Conservation (phyloP, 1,140 invertebrate genomes). For the Drosophila seguyi region DNA sequence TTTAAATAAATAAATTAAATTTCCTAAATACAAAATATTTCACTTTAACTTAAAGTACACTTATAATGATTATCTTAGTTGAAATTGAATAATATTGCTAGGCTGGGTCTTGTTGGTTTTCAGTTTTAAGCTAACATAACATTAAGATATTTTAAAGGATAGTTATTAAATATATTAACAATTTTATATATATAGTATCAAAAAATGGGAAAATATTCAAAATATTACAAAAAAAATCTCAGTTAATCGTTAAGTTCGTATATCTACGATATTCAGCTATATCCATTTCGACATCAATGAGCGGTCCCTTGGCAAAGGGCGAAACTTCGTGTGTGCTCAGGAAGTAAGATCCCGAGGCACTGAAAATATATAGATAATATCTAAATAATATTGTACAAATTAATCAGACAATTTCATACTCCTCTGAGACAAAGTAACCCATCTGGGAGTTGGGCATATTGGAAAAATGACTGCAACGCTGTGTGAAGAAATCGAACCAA, state of each 20-base stretch:
- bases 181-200: neutral
- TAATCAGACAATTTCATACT: slow-evolving; percentile 18
- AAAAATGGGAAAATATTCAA: neutral
- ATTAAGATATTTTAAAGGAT: too few species aligned
- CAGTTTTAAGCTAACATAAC: too few species aligned
- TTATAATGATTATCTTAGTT: too few species aligned
- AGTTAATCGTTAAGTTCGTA: neutral
- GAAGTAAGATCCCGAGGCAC: slow-evolving; percentile 71
- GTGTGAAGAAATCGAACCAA: slow-evolving; percentile 68
- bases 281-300: slow-evolving; percentile 53
- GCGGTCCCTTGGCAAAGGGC: slow-evolving; percentile 72
- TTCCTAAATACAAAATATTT: too few species aligned
- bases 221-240: slow-evolving; percentile 1
- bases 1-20: too few species aligned
- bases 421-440: slow-evolving; percentile 72
- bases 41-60: too few species aligned
- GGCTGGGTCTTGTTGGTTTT: too few species aligned
- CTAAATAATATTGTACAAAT: neutral
- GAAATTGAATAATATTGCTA: too few species aligned
- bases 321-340: slow-evolving; percentile 59
- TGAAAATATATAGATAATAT: slow-evolving; percentile 15
- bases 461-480: slow-evolving; percentile 59
- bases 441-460: slow-evolving; percentile 60
- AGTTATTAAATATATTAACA: too few species aligned
- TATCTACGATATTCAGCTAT: slow-evolving; percentile 35